These are phyloP conservation scores for Bombus affinis DNA, from an alignment of 1,140 invertebrate species.

Conservation along the genomic window DNA sequence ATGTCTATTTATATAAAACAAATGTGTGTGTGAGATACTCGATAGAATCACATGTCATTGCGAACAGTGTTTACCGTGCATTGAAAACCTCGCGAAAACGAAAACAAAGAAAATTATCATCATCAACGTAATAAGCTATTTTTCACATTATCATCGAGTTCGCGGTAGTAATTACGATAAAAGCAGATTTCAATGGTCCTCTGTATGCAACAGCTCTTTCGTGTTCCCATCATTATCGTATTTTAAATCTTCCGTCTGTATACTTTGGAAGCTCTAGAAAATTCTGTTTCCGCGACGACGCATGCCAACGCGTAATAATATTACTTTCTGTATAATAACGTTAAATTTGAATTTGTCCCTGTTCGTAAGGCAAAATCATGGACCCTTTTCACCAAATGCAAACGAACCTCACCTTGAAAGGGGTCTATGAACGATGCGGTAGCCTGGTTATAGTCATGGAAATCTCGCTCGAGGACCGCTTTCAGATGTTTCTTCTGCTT, in stretches of 20 bases:
- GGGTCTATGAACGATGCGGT: constrained; percentile 52
- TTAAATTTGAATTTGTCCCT: constrained; percentile 57
- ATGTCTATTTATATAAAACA: too few species aligned
- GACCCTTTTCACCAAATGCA: constrained; percentile 61
- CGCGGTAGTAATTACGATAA: not conserved
- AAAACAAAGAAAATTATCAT: not conserved
- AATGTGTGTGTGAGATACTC: too few species aligned
- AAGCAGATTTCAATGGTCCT: constrained; percentile 16
- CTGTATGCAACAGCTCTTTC: not conserved
- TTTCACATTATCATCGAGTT: constrained; percentile 7
- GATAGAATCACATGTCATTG: too few species aligned
- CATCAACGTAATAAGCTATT: not conserved
- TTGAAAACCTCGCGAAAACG: not conserved
- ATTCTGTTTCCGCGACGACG: constrained; percentile 13
- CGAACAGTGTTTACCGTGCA: not conserved
- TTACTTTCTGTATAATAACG: constrained; percentile 52
- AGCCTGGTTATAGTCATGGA: constrained; percentile 59
- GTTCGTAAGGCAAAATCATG: constrained; percentile 57
- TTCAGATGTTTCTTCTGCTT: constrained; percentile 52
- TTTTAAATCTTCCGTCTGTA: constrained; percentile 34
- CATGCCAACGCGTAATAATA: constrained; percentile 45
- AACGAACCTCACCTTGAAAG: constrained; percentile 55
- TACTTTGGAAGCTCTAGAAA: not conserved
- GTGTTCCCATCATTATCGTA: constrained; percentile 20
- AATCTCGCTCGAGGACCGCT: constrained; percentile 55